These are phyloP conservation scores for Lithophane socia DNA, from an alignment of 2,888 invertebrate species.

Conservation along the genomic window DNA sequence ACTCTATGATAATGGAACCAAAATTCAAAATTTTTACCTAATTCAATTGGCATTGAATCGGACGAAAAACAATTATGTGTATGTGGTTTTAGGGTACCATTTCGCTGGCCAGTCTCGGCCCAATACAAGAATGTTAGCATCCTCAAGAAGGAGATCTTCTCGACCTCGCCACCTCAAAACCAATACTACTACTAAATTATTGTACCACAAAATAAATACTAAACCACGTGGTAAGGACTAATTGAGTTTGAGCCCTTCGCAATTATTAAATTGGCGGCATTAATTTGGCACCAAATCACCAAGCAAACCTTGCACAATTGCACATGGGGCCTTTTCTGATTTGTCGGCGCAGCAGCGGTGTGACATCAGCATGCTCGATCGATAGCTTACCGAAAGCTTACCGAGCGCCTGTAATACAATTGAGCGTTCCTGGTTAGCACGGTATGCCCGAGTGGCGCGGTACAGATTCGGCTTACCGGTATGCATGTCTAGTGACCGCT, in stretches of 20 bases:
- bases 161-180: background rate
- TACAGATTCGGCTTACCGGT: too few species aligned
- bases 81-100: conserved; percentile 49
- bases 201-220: conserved; percentile 18
- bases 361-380: too few species aligned
- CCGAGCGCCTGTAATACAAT: too few species aligned
- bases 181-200: conserved; percentile 14
- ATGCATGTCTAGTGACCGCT: too few species aligned
- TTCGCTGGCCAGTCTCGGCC: conserved; percentile 12
- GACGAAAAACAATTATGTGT: conserved; percentile 29
- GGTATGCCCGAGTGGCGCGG: too few species aligned
- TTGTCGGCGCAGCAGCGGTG: too few species aligned
- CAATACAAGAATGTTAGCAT: conserved; percentile 15
- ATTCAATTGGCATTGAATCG: background rate
- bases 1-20: background rate
- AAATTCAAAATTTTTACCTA: conserved; percentile 6
- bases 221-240: conserved; percentile 50
- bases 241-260: background rate
- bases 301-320: background rate
- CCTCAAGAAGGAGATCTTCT: background rate
- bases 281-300: background rate
- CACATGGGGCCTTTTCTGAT: background rate
- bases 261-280: background rate
- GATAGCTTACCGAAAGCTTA: too few species aligned
- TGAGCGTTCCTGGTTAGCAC: too few species aligned